These are phyloP conservation scores for Galeopsomyia nigrocyanea DNA, from an alignment of 2,888 invertebrate genomes.

Conservation along the genomic window DNA sequence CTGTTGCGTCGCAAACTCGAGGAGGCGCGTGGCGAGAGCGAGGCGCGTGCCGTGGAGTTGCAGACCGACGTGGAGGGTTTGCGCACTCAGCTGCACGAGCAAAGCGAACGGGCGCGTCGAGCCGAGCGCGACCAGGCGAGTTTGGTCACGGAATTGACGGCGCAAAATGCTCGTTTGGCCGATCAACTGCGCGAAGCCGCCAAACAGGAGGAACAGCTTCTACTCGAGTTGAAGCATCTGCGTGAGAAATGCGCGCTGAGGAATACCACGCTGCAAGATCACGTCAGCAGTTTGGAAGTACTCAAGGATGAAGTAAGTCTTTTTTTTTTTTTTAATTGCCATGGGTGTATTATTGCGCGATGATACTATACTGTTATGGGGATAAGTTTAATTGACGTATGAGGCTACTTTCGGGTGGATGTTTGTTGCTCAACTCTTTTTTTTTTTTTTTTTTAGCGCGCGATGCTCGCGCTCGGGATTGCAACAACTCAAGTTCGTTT, in stretches of 20 bases:
- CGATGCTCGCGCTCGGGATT: no score
- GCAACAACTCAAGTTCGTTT: no score
- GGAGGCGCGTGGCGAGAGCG: conserved; percentile 89
- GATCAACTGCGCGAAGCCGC: conserved; percentile 88
- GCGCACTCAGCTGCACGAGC: conserved; percentile 79
- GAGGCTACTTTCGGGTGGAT: no score
- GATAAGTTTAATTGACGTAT: no score
- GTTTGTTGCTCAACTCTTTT: no score
- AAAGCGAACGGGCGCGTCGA: conserved; percentile 70
- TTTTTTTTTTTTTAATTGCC: neutral
- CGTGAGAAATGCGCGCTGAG: conserved; percentile 88
- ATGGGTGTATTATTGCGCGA: neutral
- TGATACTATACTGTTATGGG: no score
- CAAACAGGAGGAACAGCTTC: conserved; percentile 83
- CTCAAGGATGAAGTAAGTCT: conserved; percentile 83
- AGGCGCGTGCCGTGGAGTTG: conserved; percentile 86
- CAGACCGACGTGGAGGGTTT: conserved; percentile 90
- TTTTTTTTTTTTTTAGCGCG: no score
- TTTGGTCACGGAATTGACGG: conserved; percentile 86
- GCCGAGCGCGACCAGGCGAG: conserved; percentile 84
- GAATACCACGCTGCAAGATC: conserved; percentile 86
- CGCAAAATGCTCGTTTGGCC: conserved; percentile 90
- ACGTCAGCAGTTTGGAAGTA: conserved; percentile 89
- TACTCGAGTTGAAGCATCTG: conserved; percentile 84
- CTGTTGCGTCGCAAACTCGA: conserved; percentile 87